phyloP scores from a whole-genome alignment of 2,888 invertebrate species.

The Epistrophe grossulariae region DNA sequence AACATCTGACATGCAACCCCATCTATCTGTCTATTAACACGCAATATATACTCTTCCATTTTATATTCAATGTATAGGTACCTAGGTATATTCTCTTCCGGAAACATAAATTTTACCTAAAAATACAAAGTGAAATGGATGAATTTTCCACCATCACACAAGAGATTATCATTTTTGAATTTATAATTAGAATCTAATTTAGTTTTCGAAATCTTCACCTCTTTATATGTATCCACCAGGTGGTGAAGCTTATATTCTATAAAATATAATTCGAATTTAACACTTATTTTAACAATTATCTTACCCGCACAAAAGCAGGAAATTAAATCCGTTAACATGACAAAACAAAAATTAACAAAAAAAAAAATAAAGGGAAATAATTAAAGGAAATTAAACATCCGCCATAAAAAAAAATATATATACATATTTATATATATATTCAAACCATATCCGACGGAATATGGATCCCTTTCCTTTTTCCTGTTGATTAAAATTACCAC shows the following conservation, averaged over 20 bases:
- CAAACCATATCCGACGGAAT: conserved; percentile 42
- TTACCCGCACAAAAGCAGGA: conserved; percentile 25
- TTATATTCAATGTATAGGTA: neutral
- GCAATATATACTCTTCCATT: neutral
- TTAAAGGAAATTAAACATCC: conserved; percentile 67
- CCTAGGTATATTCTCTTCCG: neutral
- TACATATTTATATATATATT: conserved; percentile 12
- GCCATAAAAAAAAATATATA: conserved; percentile 35
- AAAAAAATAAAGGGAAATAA: conserved; percentile 17
- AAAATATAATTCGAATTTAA: conserved; percentile 38
- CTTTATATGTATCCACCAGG: neutral
- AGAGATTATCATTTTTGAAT: conserved; percentile 16
- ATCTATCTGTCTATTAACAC: neutral
- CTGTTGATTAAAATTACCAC: conserved; percentile 21
- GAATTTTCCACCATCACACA: neutral
- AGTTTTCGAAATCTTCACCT: conserved; percentile 20
- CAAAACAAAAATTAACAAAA: conserved; percentile 37
- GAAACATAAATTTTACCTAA: neutral
- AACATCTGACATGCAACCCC: neutral
- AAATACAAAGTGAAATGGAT: neutral
- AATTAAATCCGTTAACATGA: conserved; percentile 51
- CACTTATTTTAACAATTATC: conserved; percentile 19
- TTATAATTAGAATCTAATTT: conserved; percentile 15
- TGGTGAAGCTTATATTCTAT: neutral
- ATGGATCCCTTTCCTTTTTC: neutral